Evolutionary conservation across 2,797 vertebrate species (phyloP).

Genomic region (Anabacerthia variegaticeps): DNA sequence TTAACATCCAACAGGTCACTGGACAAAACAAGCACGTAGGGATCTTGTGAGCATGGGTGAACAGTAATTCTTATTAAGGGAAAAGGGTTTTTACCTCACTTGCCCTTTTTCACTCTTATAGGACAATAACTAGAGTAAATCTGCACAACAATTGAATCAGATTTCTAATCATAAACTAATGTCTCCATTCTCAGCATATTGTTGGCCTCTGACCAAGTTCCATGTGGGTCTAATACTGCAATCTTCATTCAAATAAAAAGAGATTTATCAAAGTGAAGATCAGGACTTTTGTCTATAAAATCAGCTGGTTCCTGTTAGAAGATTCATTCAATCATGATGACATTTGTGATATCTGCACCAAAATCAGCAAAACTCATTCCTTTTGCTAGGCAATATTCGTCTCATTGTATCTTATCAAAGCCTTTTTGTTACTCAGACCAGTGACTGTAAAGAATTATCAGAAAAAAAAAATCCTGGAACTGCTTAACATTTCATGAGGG

Average conservation of each 20-base stretch:
- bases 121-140: conserved; percentile 20
- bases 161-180: conserved; percentile 47
- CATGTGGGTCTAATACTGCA: conserved; percentile 61
- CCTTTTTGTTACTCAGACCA: neutral
- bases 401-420: conserved; percentile 46
- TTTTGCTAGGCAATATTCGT: conserved; percentile 18
- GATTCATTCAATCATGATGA: conserved; percentile 55
- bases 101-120: neutral
- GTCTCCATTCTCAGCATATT: conserved; percentile 3
- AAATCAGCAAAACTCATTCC: conserved; percentile 59
- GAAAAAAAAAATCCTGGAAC: conserved; percentile 21
- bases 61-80: neutral
- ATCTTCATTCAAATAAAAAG: conserved; percentile 42
- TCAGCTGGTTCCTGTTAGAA: conserved; percentile 64
- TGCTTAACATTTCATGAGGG: conserved; percentile 29
- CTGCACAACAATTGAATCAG: conserved; percentile 10
- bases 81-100: conserved; percentile 9
- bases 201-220: conserved; percentile 34
- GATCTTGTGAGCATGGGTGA: neutral
- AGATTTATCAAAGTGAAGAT: conserved; percentile 59
- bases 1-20: neutral
- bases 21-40: neutral
- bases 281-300: conserved; percentile 52
- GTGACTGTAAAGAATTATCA: conserved; percentile 52
- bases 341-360: conserved; percentile 51